Conservation (phyloP, 2,888 invertebrate species). For the Zeuzera pyrina region DNA sequence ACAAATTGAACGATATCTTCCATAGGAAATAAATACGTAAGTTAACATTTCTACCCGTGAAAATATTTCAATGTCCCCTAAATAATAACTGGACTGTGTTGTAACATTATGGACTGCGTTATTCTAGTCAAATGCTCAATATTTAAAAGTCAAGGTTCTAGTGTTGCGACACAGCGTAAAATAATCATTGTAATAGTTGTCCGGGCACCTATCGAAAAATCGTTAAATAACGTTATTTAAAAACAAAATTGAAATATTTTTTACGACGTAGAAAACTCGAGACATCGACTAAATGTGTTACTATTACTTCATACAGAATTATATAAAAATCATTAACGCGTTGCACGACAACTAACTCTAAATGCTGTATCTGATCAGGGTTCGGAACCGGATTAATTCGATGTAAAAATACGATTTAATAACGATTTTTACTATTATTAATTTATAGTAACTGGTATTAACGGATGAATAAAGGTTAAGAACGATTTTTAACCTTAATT, state of each 20-base stretch:
- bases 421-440: too few relatives aligned
- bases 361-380: too few relatives aligned
- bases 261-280: conserved; percentile 45
- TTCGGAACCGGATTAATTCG: too few relatives aligned
- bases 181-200: background rate
- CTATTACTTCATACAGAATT: conserved; percentile 48
- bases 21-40: conserved; percentile 65
- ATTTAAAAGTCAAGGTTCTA: conserved; percentile 29
- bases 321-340: conserved; percentile 28
- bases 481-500: too few relatives aligned
- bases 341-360: conserved; percentile 44
- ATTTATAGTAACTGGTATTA: too few relatives aligned
- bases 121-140: conserved; percentile 55
- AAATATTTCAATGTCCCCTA: conserved; percentile 47
- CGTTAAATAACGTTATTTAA: background rate
- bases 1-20: conserved; percentile 62
- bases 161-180: conserved; percentile 27
- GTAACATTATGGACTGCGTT: conserved; percentile 24
- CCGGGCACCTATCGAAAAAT: conserved; percentile 5
- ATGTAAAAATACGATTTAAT: too few relatives aligned
- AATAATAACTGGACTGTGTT: conserved; percentile 15
- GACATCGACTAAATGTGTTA: conserved; percentile 71
- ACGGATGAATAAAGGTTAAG: too few relatives aligned
- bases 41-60: conserved; percentile 45
- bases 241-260: conserved; percentile 38